phyloP scores from a whole-genome alignment of 2,113 vertebrate genomes.

The Pantherophis guttatus region DNA sequence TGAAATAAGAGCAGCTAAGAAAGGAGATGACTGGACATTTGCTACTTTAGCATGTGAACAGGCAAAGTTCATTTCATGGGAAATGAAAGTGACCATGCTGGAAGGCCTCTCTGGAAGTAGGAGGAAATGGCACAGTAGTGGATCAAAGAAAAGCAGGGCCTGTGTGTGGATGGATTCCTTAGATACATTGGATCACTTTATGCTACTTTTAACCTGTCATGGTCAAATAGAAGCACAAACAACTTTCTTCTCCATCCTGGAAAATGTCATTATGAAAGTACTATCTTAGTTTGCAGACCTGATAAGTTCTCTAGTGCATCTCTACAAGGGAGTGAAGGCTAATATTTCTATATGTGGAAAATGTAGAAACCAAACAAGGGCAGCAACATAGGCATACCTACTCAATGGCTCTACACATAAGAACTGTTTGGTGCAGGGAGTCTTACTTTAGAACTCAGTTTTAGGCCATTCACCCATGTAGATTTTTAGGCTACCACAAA shows the following conservation, averaged over 20 bases:
- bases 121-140: background rate
- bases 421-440: background rate
- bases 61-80: background rate
- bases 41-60: background rate
- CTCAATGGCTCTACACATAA: background rate
- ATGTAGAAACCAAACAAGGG: background rate
- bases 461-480: background rate
- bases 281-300: background rate
- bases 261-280: background rate
- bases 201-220: background rate
- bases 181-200: background rate
- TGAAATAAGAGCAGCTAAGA: background rate
- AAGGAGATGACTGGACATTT: slow-evolving; percentile 9
- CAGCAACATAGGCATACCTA: background rate
- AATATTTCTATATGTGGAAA: background rate
- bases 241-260: background rate
- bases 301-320: background rate
- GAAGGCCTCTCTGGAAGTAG: background rate
- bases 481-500: background rate
- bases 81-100: background rate
- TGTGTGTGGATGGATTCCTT: background rate
- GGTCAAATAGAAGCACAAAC: background rate
- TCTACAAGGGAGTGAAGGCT: background rate
- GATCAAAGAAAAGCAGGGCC: background rate
- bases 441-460: background rate